Evolutionary conservation across 2,113 vertebrate genomes (phyloP).

Genomic region (Taurulus bubalis): DNA sequence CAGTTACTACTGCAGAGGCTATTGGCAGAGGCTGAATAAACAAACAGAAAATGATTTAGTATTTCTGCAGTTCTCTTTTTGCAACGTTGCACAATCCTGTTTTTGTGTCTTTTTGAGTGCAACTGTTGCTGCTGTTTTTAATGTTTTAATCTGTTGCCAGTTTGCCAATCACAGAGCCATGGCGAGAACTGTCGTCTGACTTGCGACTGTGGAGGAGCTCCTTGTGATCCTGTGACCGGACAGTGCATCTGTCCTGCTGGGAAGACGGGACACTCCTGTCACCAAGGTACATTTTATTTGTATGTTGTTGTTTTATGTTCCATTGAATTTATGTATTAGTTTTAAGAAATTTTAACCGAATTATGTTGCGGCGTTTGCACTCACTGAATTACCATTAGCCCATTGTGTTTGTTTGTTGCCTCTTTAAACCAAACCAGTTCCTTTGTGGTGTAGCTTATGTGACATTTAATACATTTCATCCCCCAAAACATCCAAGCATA

Average conservation of each 20-base stretch:
- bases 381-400: background rate
- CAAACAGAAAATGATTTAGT: conserved; percentile 37
- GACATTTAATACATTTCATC: background rate
- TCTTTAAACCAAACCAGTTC: background rate
- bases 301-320: background rate
- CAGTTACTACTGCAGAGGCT: conserved; percentile 50
- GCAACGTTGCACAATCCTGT: conserved; percentile 2
- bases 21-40: conserved; percentile 55
- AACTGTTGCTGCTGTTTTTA: background rate
- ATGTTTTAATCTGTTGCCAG: conserved; percentile 54
- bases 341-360: background rate
- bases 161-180: conserved; percentile 70
- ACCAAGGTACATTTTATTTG: conserved; percentile 58
- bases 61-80: conserved; percentile 22
- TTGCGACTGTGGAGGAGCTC: conserved; percentile 73
- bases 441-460: background rate
- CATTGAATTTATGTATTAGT: background rate
- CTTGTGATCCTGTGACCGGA: conserved; percentile 72
- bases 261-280: conserved; percentile 76
- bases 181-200: conserved; percentile 70
- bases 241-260: conserved; percentile 81
- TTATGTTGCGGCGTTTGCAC: conserved; percentile 10
- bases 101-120: background rate
- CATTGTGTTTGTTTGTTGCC: background rate
- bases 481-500: background rate